Evolutionary conservation across 1,140 invertebrate genomes (phyloP).

Genomic region (Bombus ignitus): DNA sequence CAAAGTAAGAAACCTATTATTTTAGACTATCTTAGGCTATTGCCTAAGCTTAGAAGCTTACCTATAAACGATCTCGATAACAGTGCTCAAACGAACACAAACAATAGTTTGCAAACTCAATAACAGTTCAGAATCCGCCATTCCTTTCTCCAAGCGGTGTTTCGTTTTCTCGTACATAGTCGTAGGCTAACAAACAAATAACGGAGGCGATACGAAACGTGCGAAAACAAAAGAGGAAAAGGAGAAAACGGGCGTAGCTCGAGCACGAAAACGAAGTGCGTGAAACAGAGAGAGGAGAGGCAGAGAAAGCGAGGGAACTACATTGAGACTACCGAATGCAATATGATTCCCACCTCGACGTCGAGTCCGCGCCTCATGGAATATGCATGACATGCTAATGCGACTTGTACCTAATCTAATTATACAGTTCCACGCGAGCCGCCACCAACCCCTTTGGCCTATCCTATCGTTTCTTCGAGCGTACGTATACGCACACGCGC

Average conservation of each 20-base stretch:
- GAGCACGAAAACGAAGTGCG: not conserved
- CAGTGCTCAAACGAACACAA: too few relatives aligned
- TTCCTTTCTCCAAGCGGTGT: too few relatives aligned
- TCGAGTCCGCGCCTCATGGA: constrained; percentile 69
- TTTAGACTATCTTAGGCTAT: too few relatives aligned
- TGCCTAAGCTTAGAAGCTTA: too few relatives aligned
- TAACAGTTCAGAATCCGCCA: not conserved
- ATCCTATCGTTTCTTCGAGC: constrained; percentile 57
- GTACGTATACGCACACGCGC: constrained; percentile 32
- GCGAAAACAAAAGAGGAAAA: constrained; percentile 26
- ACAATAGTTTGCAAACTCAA: not conserved
- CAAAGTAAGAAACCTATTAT: too few relatives aligned
- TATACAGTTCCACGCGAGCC: constrained; percentile 77
- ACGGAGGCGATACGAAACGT: constrained; percentile 3
- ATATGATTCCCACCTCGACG: constrained; percentile 66
- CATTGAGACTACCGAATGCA: constrained; percentile 56
- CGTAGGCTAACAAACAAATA: constrained; percentile 33
- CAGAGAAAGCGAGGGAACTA: constrained; percentile 34
- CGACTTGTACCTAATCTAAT: constrained; percentile 78
- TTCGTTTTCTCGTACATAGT: not conserved
- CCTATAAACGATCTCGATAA: not conserved
- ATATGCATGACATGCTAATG: constrained; percentile 81
- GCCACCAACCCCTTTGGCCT: constrained; percentile 42
- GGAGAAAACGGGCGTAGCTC: not conserved
- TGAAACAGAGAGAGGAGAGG: not conserved